A percentile compares a stretch with the other conserved stretches of the same genome.
phyloP scores from a whole-genome alignment of 2,888 invertebrate genomes.

The Trissolcus brochymenae region DNA sequence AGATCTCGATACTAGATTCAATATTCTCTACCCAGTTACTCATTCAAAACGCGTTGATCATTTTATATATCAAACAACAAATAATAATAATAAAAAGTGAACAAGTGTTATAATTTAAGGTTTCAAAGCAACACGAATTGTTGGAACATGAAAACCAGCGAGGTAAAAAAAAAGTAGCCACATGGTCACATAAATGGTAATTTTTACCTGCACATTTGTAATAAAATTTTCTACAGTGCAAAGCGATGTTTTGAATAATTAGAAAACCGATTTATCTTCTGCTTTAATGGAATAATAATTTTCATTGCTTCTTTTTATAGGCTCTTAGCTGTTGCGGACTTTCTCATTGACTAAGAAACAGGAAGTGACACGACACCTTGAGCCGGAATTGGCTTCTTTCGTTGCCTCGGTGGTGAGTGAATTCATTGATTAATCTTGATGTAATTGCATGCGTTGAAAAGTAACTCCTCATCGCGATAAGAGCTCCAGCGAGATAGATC shows the following conservation, averaged over 20 bases:
- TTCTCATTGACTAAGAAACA: constrained; percentile 53
- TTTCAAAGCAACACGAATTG: no score
- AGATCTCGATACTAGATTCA: no score
- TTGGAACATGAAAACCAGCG: no score
- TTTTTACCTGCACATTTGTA: no score
- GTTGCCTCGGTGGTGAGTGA: constrained; percentile 48
- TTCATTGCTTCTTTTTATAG: constrained; percentile 48
- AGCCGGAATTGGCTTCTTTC: constrained; percentile 53
- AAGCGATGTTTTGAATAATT: constrained; percentile 53
- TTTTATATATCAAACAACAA: no score
- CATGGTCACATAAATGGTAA: no score
- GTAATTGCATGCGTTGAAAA: constrained; percentile 47
- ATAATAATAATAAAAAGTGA: no score
- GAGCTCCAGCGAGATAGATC: constrained; percentile 34
- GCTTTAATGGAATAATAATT: constrained; percentile 54
- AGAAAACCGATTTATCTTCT: constrained; percentile 51
- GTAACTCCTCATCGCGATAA: constrained; percentile 51
- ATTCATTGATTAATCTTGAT: constrained; percentile 58
- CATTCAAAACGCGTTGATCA: no score
- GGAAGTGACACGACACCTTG: constrained; percentile 58
- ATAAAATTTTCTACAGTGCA: constrained; percentile 1
- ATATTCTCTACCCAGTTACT: no score
- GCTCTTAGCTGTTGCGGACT: constrained; percentile 41
- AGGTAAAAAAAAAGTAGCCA: no score
- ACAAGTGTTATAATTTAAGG: no score